Evolutionary conservation across 2,888 invertebrate genomes (phyloP), one percentile per base, ranked within the genome.

Genomic region (Nysson spinosus): DNA sequence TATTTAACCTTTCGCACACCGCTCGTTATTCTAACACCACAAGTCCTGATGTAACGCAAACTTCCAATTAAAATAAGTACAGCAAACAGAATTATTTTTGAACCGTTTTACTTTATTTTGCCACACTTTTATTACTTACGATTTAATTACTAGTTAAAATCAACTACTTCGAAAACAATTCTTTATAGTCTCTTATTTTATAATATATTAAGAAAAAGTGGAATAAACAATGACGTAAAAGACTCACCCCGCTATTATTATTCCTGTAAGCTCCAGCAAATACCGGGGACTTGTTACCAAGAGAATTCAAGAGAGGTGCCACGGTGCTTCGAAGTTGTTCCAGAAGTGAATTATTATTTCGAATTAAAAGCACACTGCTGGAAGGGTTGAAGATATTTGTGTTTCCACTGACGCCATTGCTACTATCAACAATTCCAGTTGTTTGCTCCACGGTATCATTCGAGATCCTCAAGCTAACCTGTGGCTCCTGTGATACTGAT

Each of bases 301-400:
- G 70, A 0, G 82, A 81, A 55, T 72, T 78, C 12, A 86, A 72
- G 17, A 86, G 70, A 12, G 87, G 87, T 16, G 87, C 87, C 9
- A 87, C 87, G 1, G 87, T 87, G 61, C 86, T 86, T 17, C 85
- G 73, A 2, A 87, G 62, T 46, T 86, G 85, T 54, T 87, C 84
- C 28, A 87, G 28, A 9, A 86, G 69, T 5, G 81, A 79, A 3
- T 39, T 64, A 24, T 84, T 87, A 9, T 81, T 80, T 32, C 52
- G 73, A 12, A 79, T 63, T 28, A 83, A 73, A 34, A 78, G 76
- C 9, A 66, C 47, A 42, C 81, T 82, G 39, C 77, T 82, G 0
- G 83, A 70, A 0, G 87, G 87, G 68, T 72, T 87, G 70, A 87
- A 87, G 61, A 87, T 80, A 32, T 87, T 86, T 12, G 75, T 71